phyloP scores from a whole-genome alignment of 2,888 invertebrate species.

The Drosophila kanekoi region DNA sequence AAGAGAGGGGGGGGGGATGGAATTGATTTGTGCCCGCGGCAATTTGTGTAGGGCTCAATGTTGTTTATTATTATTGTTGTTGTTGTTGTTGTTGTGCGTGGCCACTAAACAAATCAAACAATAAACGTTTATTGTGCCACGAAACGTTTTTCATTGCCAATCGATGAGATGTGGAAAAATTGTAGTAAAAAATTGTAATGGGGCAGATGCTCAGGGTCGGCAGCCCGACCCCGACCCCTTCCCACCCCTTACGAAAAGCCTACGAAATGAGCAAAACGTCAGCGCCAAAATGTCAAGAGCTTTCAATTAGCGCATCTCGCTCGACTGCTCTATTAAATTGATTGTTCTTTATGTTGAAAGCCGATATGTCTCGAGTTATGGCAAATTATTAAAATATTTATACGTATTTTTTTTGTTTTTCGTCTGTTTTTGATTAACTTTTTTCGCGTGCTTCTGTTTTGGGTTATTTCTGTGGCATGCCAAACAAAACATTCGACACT shows the following conservation, averaged over 20 bases:
- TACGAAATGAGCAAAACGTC: slow-evolving; percentile 23
- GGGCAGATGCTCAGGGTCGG: slow-evolving; percentile 24
- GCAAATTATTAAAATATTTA: slow-evolving; percentile 32
- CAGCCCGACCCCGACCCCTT: neutral
- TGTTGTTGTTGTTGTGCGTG: slow-evolving; percentile 56
- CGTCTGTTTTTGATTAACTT: neutral
- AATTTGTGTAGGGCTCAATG: slow-evolving; percentile 71
- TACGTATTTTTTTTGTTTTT: slow-evolving; percentile 26
- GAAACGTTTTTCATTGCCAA: slow-evolving; percentile 75
- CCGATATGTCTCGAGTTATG: slow-evolving; percentile 28
- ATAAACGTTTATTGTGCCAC: slow-evolving; percentile 72
- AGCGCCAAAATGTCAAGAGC: slow-evolving; percentile 47
- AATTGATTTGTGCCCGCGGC: slow-evolving; percentile 62
- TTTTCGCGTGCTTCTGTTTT: slow-evolving; percentile 29
- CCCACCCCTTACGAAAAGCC: neutral
- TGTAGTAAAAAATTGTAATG: slow-evolving; percentile 29
- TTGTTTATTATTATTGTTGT: slow-evolving; percentile 63
- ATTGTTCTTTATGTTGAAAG: slow-evolving; percentile 34
- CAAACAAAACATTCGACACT: slow-evolving; percentile 53
- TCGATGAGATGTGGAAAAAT: slow-evolving; percentile 56
- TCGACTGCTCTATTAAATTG: slow-evolving; percentile 37
- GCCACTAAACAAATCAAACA: slow-evolving; percentile 77
- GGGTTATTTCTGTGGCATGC: slow-evolving; percentile 56
- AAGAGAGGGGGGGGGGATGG: neutral
- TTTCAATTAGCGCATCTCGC: slow-evolving; percentile 67